Conservation (phyloP, 2,113 vertebrate species). For the Ageneiosus marmoratus region DNA sequence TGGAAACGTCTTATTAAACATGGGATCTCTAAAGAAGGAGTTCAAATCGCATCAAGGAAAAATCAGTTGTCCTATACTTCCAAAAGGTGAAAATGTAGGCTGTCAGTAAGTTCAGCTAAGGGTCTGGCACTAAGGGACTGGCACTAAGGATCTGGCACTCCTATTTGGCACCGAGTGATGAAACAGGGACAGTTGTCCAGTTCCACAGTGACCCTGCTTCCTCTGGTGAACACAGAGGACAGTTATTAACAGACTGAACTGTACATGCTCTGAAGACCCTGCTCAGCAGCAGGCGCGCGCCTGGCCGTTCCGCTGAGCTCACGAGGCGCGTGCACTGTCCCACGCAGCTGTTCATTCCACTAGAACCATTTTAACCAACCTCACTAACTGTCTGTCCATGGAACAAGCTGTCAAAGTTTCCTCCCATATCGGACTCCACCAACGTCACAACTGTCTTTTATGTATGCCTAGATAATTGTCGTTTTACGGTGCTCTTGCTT, state of each 20-base stretch:
- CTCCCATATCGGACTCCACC: slow-evolving; percentile 19
- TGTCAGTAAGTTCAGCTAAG: background rate
- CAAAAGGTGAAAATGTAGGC: background rate
- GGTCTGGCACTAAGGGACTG: background rate
- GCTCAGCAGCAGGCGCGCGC: background rate
- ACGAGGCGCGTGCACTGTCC: slow-evolving; percentile 53
- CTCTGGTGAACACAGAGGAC: background rate
- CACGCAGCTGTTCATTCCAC: slow-evolving; percentile 72
- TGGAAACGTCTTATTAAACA: background rate
- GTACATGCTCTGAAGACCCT: background rate
- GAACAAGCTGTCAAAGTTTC: slow-evolving; percentile 40
- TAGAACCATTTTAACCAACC: slow-evolving; percentile 70
- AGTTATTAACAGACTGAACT: background rate
- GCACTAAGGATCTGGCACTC: background rate
- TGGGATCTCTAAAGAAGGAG: background rate
- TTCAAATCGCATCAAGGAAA: background rate
- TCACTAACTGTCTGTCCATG: slow-evolving; percentile 39
- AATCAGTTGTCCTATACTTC: background rate
- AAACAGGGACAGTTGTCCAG: background rate
- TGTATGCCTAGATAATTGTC: slow-evolving; percentile 15
- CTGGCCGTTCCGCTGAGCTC: slow-evolving; percentile 20
- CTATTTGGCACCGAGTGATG: background rate
- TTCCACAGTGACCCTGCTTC: background rate
- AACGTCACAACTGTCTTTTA: slow-evolving; percentile 34
- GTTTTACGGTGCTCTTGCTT: slow-evolving; percentile 31